phyloP scores from a whole-genome alignment of 2,113 vertebrate species.

The Chaenogobius annularis region DNA sequence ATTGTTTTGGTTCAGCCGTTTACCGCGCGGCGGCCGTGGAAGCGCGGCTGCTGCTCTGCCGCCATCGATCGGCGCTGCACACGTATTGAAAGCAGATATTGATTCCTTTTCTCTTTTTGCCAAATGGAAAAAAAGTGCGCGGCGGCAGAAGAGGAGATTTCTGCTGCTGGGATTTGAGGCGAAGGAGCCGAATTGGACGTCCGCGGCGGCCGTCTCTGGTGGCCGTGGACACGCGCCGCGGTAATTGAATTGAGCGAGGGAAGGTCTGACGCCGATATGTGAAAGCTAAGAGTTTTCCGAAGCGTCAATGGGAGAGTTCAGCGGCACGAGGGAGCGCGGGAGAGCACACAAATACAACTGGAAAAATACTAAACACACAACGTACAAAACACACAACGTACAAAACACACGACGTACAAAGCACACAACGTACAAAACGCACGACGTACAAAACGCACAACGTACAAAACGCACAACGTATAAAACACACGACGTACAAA shows the following conservation, averaged over 20 bases:
- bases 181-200: constrained; percentile 81
- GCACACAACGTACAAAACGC: too few relatives aligned
- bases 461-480: too few relatives aligned
- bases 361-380: constrained; percentile 9
- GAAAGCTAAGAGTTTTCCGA: constrained; percentile 55
- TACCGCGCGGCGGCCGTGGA: constrained; percentile 62
- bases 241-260: constrained; percentile 80
- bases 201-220: constrained; percentile 74
- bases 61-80: constrained; percentile 76
- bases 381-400: background rate
- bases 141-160: constrained; percentile 76
- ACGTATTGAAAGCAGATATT: constrained; percentile 85
- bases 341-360: constrained; percentile 27
- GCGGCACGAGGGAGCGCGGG: constrained; percentile 11
- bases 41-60: constrained; percentile 29
- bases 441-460: too few relatives aligned
- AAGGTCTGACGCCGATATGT: constrained; percentile 60
- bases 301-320: constrained; percentile 55
- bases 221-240: constrained; percentile 72
- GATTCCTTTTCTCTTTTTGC: constrained; percentile 82
- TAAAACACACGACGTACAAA: too few relatives aligned
- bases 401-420: too few relatives aligned
- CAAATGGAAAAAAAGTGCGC: constrained; percentile 78
- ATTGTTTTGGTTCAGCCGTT: constrained; percentile 81
- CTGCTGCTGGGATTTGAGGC: constrained; percentile 81